Percentiles rank a stretch among this genome's conserved stretches.
These are phyloP conservation scores for Columba janthina DNA, from an alignment of 2,113 vertebrate genomes.

Conservation along the genomic window DNA sequence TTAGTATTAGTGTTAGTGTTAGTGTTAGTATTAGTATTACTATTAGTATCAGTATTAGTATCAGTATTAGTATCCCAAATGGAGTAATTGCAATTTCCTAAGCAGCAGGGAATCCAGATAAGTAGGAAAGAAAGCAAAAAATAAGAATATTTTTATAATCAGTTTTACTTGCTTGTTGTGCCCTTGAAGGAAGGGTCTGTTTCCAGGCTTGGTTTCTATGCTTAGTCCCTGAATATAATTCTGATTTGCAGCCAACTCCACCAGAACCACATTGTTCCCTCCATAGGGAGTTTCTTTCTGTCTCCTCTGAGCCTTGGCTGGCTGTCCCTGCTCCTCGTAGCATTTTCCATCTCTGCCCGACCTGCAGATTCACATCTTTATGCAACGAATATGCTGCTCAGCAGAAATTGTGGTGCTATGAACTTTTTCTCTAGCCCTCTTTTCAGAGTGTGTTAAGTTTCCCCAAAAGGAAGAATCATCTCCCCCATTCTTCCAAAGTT, in stretches of 20 bases:
- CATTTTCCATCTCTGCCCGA: not conserved
- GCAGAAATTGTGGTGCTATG: not conserved
- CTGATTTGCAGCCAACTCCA: not conserved
- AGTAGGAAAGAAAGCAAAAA: not conserved
- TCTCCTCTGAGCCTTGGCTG: not conserved
- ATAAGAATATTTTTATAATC: not conserved
- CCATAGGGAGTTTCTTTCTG: not conserved
- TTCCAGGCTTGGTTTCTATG: not conserved
- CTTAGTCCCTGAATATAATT: rapidly evolving
- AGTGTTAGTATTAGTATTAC: not conserved
- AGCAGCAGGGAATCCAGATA: not conserved
- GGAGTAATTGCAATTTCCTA: not conserved
- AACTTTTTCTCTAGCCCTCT: not conserved
- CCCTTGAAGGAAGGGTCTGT: not conserved
- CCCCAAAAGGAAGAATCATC: not conserved
- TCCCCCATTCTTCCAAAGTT: not conserved
- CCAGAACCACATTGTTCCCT: not conserved
- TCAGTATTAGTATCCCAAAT: not conserved
- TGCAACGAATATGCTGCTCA: not conserved
- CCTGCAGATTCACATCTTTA: not conserved
- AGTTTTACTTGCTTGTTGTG: not conserved
- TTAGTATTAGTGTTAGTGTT: not conserved
- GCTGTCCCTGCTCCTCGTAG: not conserved
- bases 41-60: too few species aligned
- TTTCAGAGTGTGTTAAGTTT: not conserved